Percentiles rank a stretch among this genome's conserved stretches.
phyloP scores from a whole-genome alignment of 35 echinoderm and acorn worm genomes.

The Apostichopus japonicus region DNA sequence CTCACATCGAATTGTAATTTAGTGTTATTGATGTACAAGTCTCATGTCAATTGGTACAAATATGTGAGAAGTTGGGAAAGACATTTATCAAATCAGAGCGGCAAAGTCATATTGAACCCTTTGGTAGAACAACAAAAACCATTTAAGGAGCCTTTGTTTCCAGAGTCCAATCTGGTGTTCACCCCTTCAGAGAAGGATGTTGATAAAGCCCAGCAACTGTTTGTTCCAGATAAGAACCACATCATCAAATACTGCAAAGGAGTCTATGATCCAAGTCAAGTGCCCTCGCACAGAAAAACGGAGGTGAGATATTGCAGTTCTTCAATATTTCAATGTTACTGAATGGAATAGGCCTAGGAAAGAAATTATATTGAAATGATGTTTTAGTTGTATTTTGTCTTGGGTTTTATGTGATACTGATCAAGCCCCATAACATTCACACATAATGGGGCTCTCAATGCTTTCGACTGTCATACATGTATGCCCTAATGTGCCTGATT shows the following conservation, averaged over 20 bases:
- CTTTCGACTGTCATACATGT: too few species aligned
- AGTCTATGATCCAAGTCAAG: constrained; percentile 22
- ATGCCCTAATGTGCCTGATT: too few species aligned
- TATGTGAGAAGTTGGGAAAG: not conserved
- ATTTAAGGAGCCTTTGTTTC: constrained; percentile 19
- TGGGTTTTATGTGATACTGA: too few species aligned
- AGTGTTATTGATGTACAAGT: not conserved
- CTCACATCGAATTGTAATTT: not conserved
- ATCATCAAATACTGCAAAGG: constrained; percentile 20
- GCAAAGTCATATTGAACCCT: not conserved
- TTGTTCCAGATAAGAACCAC: constrained; percentile 20
- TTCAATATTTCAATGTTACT: too few species aligned
- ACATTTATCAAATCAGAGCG: not conserved
- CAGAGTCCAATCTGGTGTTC: constrained; percentile 32
- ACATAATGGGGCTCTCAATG: too few species aligned
- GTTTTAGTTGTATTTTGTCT: too few species aligned
- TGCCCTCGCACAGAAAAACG: not conserved
- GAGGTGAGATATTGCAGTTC: constrained; percentile 12
- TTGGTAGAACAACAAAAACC: constrained; percentile 23
- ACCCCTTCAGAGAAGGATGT: constrained; percentile 12
- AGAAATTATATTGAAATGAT: too few species aligned
- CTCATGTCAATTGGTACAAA: not conserved
- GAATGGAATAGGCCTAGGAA: too few species aligned
- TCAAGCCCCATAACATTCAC: too few species aligned
- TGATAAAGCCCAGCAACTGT: constrained; percentile 2